Evolutionary conservation across 2,797 vertebrate genomes (phyloP).

Genomic region (Cossypha heuglini): DNA sequence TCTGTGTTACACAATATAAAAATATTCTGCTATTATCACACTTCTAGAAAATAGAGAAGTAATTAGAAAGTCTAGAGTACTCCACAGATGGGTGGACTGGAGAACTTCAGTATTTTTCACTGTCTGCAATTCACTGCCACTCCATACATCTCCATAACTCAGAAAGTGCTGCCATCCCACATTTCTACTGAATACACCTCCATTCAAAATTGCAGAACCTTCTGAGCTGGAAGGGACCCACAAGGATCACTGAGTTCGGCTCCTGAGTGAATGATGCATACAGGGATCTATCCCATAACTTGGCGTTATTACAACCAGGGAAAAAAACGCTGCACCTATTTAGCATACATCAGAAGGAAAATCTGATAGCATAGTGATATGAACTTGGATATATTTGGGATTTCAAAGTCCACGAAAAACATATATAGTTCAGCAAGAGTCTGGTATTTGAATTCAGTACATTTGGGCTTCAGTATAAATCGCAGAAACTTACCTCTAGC

Average conservation of each 20-base stretch:
- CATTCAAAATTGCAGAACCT: not conserved
- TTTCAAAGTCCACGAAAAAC: not conserved
- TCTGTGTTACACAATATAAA: not conserved
- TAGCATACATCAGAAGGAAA: not conserved
- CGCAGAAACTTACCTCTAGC: constrained; percentile 85
- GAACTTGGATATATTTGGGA: not conserved
- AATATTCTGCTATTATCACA: not conserved
- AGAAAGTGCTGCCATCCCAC: not conserved
- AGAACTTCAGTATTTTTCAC: not conserved
- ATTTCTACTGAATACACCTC: not conserved
- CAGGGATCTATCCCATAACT: not conserved
- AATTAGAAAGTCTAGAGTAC: not conserved
- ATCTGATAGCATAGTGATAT: not conserved
- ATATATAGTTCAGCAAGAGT: not conserved
- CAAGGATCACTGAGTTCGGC: not conserved
- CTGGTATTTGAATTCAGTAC: not conserved
- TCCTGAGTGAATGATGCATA: not conserved
- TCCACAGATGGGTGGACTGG: not conserved
- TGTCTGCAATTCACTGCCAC: not conserved
- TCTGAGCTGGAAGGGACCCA: not conserved
- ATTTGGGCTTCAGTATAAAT: not conserved
- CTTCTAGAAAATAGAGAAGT: not conserved
- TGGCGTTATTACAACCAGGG: not conserved
- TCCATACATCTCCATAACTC: not conserved
- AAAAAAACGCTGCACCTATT: not conserved